Evolutionary conservation across 2,888 invertebrate species (phyloP), one percentile per base, ranked within the genome.

Genomic region (Smittia aterrima): DNA sequence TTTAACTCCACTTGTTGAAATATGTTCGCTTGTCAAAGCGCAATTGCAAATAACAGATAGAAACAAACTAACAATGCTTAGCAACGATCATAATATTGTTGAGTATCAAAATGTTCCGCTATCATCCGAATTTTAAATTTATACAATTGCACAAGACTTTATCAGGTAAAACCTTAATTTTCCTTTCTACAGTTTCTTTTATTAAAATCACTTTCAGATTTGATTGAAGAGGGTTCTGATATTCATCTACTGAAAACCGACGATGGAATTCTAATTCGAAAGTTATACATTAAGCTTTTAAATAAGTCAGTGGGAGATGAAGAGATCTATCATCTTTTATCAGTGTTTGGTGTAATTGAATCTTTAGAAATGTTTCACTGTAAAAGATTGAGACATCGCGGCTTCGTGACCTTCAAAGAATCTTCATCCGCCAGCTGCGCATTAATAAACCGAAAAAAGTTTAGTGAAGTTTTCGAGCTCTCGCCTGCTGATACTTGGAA

Each of bases 61-160:
- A n/a, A n/a, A n/a, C n/a, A n/a, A n/a, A n/a, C n/a, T n/a, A n/a
- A n/a, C n/a, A n/a, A n/a, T n/a, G n/a, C n/a, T n/a, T n/a, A n/a
- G n/a, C n/a, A n/a, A n/a, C n/a, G n/a, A n/a, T n/a, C 13, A 20
- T 11, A 53, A n/a, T 25, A 25, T n/a, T n/a, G n/a, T 18, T n/a
- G n/a, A n/a, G n/a, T n/a, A n/a, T n/a, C n/a, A 73, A 73, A 41
- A 73, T 73, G 73, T 73, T 73, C 64, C n/a, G 47, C 13, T 66
- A 64, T 25, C 73, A 73, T 66, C 73, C 73, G 18, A 73, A 40
- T 18, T 73, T 22, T 18, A 62, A 73, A 24, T 73, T 73, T 73
- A 64, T 73, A 41, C 73, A 73, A 27, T 32, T 73, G 4, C 66
- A 73, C 13, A 73, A 73, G 11, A 66, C 38, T 7, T 16, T 73